phyloP scores from a whole-genome alignment of 2,888 invertebrate species.

The Malthinus flaveolus region DNA sequence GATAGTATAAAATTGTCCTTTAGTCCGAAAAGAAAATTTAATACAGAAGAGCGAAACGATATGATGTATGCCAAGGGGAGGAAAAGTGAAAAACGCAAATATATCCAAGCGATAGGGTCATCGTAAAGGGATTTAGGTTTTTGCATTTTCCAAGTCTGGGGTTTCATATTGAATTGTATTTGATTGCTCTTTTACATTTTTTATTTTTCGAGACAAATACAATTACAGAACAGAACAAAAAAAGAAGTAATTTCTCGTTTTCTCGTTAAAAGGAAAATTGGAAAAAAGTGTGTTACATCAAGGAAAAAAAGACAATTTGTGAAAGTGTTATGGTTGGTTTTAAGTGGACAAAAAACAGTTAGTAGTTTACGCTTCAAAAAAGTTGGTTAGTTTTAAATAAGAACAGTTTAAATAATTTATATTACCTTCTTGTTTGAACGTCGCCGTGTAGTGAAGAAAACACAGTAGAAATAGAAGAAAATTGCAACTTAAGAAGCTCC shows the following conservation, averaged over 20 bases:
- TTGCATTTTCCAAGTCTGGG: conserved; percentile 20
- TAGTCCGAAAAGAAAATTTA: background rate
- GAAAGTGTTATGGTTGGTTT: conserved; percentile 17
- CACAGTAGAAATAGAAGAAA: conserved; percentile 46
- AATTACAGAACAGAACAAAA: conserved; percentile 23
- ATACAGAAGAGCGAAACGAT: conserved; percentile 9
- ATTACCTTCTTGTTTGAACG: conserved; percentile 51
- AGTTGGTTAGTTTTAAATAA: conserved; percentile 18
- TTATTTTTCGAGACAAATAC: conserved; percentile 18
- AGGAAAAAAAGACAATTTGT: conserved; percentile 22
- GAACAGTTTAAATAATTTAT: conserved; percentile 18
- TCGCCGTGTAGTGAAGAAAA: conserved; percentile 47
- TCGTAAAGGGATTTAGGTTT: conserved; percentile 28
- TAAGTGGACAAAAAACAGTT: conserved; percentile 8
- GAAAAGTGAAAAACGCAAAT: conserved; percentile 26
- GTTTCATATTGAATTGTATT: conserved; percentile 26
- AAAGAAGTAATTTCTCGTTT: conserved; percentile 21
- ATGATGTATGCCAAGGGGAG: conserved; percentile 10
- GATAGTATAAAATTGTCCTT: too few relatives aligned
- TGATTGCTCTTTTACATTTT: conserved; percentile 26
- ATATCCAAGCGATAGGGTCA: conserved; percentile 24
- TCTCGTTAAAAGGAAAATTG: conserved; percentile 25
- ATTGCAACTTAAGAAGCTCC: conserved; percentile 48
- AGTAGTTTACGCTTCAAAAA: conserved; percentile 14
- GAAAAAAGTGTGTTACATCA: conserved; percentile 19